Base-by-base conservation (phyloP, 64 coral and sea anemone genomes). In the Acropora tenuis region DNA sequence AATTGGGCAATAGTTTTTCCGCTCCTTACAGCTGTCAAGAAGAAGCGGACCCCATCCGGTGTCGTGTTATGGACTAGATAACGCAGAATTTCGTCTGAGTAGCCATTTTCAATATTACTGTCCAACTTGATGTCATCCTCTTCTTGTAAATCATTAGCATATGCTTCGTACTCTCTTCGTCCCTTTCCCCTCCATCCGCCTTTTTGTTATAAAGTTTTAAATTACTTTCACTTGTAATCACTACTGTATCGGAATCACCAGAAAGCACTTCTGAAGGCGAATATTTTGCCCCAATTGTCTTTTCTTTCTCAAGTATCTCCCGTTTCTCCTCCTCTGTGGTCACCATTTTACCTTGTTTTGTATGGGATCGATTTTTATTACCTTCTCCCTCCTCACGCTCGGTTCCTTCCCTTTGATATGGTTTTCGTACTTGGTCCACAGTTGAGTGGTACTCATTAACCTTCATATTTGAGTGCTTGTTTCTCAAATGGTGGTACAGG, bases 401-500 rank as follows among this genome's bases (percentile, higher is more conserved):
- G 17, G 50, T 53, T n/a, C 18, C 16, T 68, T 17, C 65, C 0
- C 18, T 68, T 68, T 68, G 12, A 68, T 68, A 13, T 17, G 65
- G 0, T 53, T 53, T 53, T 53, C 18, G 65, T n/a, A 61, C 58
- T 8, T 41, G 18, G 18, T 41, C 20, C 71, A 76, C 30, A 6
- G 11, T 10, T 76, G 41, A 44, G 41, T 76, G 13, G 8, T 76
- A 76, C 42, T 76, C 40, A 13, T 76, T 76, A 43, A 76, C 74
- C 10, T 43, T 76, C 74, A 76, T 46, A 45, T 76, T 76, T 43
- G 41, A 76, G 12, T 76, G 74, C 40, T 7, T 76, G 74, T 76
- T 76, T 76, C 74, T 76, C 74, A 76, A 45, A 76, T 76, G 20
- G 74, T 76, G 74, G 8, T 40, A 76, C 74, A 76, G 43, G 74